Evolutionary conservation across 2,888 invertebrate species (phyloP), one percentile per base, ranked within the genome.

Genomic region (Tetramorium bicarinatum): DNA sequence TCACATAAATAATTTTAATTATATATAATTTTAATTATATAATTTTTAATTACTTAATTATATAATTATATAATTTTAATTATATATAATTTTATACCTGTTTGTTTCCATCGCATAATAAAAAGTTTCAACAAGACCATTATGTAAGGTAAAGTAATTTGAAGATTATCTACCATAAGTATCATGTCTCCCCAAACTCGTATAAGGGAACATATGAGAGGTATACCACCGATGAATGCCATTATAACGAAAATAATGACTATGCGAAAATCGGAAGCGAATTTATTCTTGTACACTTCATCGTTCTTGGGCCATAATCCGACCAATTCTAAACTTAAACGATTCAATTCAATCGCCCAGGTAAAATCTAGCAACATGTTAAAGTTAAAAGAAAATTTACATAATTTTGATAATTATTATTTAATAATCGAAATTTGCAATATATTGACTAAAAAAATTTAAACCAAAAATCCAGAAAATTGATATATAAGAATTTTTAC

Each of bases 291-390:
- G 15, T 41, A 11, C 11, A 21, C 2, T 34, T 83, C 25, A 3
- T 67, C 44, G 2, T 0, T 41, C 8, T 13, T 59, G 2, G 87
- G 85, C 87, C 87, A 87, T 29, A 85, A 38, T 25, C 87, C 86
- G 7, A 74, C 11, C 11, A 64, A 7, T 11, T 64, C 47, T 25
- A 85, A 59, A 21, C 54, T 15, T 18, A 15, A 18, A 3, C 87
- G 82, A 64, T 80, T 84, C 34, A 82, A 13, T 8, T n/a, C 21
- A 44, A 85, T 15, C 3, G 85, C 82, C 87, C 87, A 87, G 44
- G 66, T 72, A 56, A 80, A 85, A 67, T 81, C 87, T 87, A 69
- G 25, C 6, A 47, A 34, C 25, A 52, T 6, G 4, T 54, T 21
- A 54, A 71, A 52, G 6, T 67, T 52, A 38, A 38, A 6, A 52